These are phyloP conservation scores for Eurois occulta DNA, from an alignment of 2,888 invertebrate species.

Conservation along the genomic window DNA sequence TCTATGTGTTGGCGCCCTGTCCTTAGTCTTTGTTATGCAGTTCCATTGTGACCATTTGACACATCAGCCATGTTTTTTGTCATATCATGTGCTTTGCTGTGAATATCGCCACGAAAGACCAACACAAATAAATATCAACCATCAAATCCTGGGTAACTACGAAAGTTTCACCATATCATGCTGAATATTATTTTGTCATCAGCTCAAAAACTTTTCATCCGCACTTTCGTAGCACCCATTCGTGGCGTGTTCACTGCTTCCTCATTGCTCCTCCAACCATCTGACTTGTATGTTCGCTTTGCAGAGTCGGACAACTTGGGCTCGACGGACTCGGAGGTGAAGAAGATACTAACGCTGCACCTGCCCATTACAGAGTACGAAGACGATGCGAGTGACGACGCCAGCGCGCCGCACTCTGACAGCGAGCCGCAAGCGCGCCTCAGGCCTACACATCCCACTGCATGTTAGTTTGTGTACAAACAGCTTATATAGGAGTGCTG, in stretches of 20 bases:
- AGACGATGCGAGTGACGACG: conserved; percentile 94
- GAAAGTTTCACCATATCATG: conserved; percentile 55
- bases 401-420: conserved; percentile 90
- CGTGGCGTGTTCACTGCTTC: conserved; percentile 61
- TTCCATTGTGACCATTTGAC: conserved; percentile 57
- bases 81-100: conserved; percentile 62
- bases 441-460: conserved; percentile 83
- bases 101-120: conserved; percentile 50
- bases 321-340: conserved; percentile 98
- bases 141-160: conserved; percentile 21
- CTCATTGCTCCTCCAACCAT: neutral
- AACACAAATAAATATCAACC: neutral
- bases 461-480: conserved; percentile 76
- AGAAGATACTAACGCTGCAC: conserved; percentile 97
- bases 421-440: conserved; percentile 85
- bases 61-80: conserved; percentile 58
- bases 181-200: conserved; percentile 44
- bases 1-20: conserved; percentile 58
- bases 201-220: conserved; percentile 21
- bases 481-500: neutral
- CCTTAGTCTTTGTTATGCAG: conserved; percentile 58
- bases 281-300: conserved; percentile 72
- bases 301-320: conserved; percentile 98
- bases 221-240: conserved; percentile 45
- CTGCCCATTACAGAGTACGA: conserved; percentile 98